phyloP scores from a whole-genome alignment of 2,888 invertebrate genomes.

The Hedychridium roseum region DNA sequence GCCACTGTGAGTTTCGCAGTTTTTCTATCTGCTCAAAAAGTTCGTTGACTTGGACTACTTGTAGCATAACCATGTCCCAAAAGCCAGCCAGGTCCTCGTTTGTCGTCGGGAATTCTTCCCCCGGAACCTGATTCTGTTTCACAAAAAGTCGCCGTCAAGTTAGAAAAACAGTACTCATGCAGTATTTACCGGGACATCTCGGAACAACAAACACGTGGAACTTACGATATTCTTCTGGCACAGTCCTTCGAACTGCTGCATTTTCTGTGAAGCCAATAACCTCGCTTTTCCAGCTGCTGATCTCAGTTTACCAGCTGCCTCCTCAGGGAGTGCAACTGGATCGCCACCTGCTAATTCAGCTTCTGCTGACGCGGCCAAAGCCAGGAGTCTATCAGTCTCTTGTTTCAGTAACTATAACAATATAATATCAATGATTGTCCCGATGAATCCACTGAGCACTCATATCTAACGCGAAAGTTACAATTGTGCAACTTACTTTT shows the following conservation, averaged over 20 bases:
- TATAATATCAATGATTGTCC: background rate
- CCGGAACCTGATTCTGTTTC: constrained; percentile 73
- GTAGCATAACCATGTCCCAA: constrained; percentile 97
- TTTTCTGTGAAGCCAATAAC: constrained; percentile 88
- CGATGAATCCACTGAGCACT: background rate
- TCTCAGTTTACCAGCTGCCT: constrained; percentile 82
- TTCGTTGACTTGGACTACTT: constrained; percentile 85
- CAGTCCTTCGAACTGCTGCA: constrained; percentile 92
- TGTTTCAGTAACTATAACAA: constrained; percentile 70
- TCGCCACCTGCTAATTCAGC: constrained; percentile 69
- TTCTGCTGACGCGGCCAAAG: constrained; percentile 74
- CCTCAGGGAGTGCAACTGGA: constrained; percentile 72
- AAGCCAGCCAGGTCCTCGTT: constrained; percentile 92
- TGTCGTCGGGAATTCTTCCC: constrained; percentile 88
- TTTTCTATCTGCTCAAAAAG: constrained; percentile 76
- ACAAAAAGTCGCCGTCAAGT: no score
- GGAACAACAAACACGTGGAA: constrained; percentile 17
- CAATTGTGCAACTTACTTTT: constrained; percentile 58
- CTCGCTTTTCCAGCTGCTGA: constrained; percentile 92
- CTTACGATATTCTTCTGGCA: constrained; percentile 73
- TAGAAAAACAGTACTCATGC: no score
- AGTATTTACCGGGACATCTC: no score
- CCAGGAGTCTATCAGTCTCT: constrained; percentile 76
- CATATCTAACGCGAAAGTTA: background rate
- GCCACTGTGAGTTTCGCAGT: constrained; percentile 75